Percentiles rank a stretch among this genome's conserved stretches.
Evolutionary conservation across 2,797 vertebrate species (phyloP).

Genomic region (Lerista edwardsae): DNA sequence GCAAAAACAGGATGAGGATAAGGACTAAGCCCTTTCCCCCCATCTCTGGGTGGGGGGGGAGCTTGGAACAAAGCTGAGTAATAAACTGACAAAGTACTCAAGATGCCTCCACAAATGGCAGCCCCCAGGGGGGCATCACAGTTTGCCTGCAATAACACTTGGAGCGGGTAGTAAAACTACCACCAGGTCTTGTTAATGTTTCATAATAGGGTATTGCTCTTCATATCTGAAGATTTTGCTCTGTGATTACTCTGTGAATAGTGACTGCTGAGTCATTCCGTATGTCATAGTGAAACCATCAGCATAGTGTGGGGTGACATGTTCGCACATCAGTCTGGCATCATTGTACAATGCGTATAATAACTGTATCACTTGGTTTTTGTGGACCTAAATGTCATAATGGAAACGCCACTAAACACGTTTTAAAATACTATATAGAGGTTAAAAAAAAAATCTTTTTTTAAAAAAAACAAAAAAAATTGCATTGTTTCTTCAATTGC

Average conservation of each 20-base stretch:
- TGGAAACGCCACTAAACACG: slow-evolving; percentile 76
- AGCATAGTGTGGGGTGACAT: slow-evolving; percentile 65
- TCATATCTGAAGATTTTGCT: slow-evolving; percentile 62
- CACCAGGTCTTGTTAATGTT: slow-evolving; percentile 33
- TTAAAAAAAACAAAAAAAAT: slow-evolving; percentile 16
- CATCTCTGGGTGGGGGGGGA: too few relatives aligned
- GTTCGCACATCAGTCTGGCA: slow-evolving; percentile 73
- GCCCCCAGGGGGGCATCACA: too few relatives aligned
- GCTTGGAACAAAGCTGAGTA: too few relatives aligned
- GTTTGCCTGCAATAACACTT: background rate
- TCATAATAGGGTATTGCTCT: slow-evolving; percentile 42
- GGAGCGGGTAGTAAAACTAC: slow-evolving; percentile 35
- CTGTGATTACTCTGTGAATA: slow-evolving; percentile 31
- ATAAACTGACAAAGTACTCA: too few relatives aligned
- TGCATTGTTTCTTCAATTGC: slow-evolving; percentile 65
- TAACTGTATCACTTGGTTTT: slow-evolving; percentile 71
- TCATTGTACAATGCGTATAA: slow-evolving; percentile 69
- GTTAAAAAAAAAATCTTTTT: slow-evolving; percentile 35
- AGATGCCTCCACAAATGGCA: too few relatives aligned
- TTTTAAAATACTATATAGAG: slow-evolving; percentile 74
- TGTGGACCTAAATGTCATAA: slow-evolving; percentile 74
- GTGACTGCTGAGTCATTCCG: slow-evolving; percentile 57
- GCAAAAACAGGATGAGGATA: too few relatives aligned
- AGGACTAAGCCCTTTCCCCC: too few relatives aligned
- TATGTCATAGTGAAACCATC: slow-evolving; percentile 55